These are phyloP conservation scores for Drosophila truncata DNA, from an alignment of 1,140 invertebrate species.

Conservation along the genomic window DNA sequence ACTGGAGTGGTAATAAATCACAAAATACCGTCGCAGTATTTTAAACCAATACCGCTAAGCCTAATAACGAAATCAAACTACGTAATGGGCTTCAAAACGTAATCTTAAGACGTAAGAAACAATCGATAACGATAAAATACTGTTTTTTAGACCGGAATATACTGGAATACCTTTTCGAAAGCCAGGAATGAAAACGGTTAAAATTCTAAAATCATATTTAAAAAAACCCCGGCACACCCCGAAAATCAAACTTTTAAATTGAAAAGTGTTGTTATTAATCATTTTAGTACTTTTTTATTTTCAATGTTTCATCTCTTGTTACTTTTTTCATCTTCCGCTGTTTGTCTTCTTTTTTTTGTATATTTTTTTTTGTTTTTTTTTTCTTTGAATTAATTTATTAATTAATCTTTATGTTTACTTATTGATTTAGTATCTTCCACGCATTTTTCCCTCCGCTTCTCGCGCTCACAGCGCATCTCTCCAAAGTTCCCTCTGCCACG, in stretches of 20 bases:
- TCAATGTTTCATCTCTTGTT: slow-evolving; percentile 50
- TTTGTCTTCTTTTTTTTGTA: slow-evolving; percentile 29
- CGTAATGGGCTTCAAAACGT: no score
- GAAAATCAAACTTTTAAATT: background rate
- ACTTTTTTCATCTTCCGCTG: slow-evolving; percentile 25
- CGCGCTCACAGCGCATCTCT: slow-evolving; percentile 12
- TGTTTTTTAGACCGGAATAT: no score
- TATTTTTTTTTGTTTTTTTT: slow-evolving; percentile 18
- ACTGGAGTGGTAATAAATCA: no score
- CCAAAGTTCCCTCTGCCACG: background rate
- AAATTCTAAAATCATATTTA: no score
- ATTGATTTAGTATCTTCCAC: slow-evolving; percentile 54
- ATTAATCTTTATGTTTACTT: slow-evolving; percentile 52
- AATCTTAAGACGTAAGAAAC: no score
- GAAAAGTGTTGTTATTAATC: slow-evolving; percentile 26
- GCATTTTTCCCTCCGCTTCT: slow-evolving; percentile 3
- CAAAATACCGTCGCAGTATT: no score
- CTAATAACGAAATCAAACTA: no score
- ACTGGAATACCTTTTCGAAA: no score
- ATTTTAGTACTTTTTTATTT: slow-evolving; percentile 54
- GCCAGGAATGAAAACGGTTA: no score
- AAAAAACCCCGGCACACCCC: background rate
- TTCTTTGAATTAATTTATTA: slow-evolving; percentile 47
- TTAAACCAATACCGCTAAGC: background rate
- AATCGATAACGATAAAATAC: no score